Evolutionary conservation across 2,888 invertebrate species (phyloP).

Genomic region (Cryptocephalus primarius): DNA sequence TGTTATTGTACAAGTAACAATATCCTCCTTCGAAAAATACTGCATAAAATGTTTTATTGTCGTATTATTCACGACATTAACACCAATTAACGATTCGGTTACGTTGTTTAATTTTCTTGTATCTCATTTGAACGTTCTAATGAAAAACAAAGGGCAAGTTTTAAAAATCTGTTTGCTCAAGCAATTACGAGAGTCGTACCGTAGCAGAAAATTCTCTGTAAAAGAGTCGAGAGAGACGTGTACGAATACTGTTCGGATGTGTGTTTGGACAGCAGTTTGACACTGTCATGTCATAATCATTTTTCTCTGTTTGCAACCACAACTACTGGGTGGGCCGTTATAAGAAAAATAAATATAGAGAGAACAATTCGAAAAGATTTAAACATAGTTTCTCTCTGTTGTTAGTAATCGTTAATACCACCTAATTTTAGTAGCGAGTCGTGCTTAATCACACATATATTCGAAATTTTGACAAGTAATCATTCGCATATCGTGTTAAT

Average conservation of each 20-base stretch:
- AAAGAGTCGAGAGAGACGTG: no score
- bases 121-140: conserved; percentile 18
- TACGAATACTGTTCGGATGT: neutral
- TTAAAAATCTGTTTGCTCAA: conserved; percentile 17
- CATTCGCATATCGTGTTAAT: no score
- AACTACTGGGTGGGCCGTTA: conserved; percentile 7
- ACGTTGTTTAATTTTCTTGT: conserved; percentile 13
- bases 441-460: no score
- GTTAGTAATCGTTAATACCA: neutral
- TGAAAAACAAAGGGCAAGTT: conserved; percentile 22
- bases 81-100: conserved; percentile 14
- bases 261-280: conserved; percentile 21
- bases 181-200: conserved; percentile 11
- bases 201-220: neutral
- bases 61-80: conserved; percentile 5
- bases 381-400: neutral
- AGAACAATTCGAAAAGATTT: neutral
- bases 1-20: no score
- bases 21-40: no score
- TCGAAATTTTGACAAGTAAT: no score
- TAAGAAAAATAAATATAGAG: neutral
- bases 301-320: neutral
- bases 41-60: neutral
- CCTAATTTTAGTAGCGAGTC: no score
- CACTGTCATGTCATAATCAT: conserved; percentile 17